Evolutionary conservation across 1,140 invertebrate genomes (phyloP).

Genomic region (Drosophila ohnishii): DNA sequence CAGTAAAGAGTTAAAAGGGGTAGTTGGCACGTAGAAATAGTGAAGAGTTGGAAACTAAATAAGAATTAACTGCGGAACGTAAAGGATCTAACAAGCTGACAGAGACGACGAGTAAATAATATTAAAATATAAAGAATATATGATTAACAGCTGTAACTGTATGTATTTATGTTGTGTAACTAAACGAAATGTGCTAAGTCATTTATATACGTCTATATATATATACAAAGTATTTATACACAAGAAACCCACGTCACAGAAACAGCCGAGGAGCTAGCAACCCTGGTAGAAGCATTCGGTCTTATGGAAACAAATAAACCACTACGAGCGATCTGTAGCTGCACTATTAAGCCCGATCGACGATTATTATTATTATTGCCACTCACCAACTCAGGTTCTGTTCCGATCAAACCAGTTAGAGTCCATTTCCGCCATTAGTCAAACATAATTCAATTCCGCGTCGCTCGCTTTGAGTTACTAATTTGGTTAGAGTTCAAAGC

Average conservation of each 20-base stretch:
- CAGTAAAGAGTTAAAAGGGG: slow-evolving; percentile 79
- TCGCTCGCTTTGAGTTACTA: slow-evolving; percentile 28
- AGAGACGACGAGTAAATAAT: slow-evolving; percentile 47
- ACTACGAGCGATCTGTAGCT: slow-evolving; percentile 12
- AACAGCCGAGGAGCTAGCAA: slow-evolving; percentile 10
- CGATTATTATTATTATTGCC: slow-evolving; percentile 15
- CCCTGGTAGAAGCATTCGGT: slow-evolving; percentile 14
- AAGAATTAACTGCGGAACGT: slow-evolving; percentile 46
- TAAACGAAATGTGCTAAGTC: slow-evolving; percentile 73
- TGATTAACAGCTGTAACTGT: slow-evolving; percentile 47
- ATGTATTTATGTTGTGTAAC: slow-evolving; percentile 81
- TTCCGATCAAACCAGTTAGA: slow-evolving; percentile 27
- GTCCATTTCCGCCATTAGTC: slow-evolving; percentile 29
- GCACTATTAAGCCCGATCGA: slow-evolving; percentile 16
- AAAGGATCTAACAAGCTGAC: slow-evolving; percentile 32
- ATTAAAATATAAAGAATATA: slow-evolving; percentile 50
- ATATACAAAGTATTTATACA: slow-evolving; percentile 65
- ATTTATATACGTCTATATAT: slow-evolving; percentile 78
- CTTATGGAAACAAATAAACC: too few species aligned
- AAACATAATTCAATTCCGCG: slow-evolving; percentile 35
- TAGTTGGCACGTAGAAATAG: slow-evolving; percentile 76
- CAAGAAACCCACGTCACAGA: slow-evolving; percentile 42
- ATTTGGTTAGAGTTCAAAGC: slow-evolving; percentile 33
- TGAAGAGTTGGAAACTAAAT: slow-evolving; percentile 65
- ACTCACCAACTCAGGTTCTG: slow-evolving; percentile 38